These are phyloP conservation scores for Zaprionus inermis DNA, from an alignment of 1,140 invertebrate genomes.

Conservation along the genomic window DNA sequence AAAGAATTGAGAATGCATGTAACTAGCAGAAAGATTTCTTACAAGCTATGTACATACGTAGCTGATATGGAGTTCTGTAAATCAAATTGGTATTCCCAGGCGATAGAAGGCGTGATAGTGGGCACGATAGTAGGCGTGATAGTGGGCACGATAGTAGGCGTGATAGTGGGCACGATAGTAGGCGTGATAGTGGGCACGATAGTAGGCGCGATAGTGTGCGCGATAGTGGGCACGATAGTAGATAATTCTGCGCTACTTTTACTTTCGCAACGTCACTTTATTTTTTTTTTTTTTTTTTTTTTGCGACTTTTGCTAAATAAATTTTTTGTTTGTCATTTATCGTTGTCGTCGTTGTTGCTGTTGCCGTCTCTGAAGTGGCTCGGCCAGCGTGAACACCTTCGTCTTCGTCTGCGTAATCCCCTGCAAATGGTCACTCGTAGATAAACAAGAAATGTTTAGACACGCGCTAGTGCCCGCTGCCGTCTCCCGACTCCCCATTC, in stretches of 20 bases:
- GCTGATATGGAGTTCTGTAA: neutral
- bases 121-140: neutral
- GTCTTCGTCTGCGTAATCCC: neutral
- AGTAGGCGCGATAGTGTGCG: neutral
- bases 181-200: neutral
- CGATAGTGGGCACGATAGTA: too few species aligned
- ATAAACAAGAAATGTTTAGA: slow-evolving; percentile 36
- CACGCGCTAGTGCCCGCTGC: neutral
- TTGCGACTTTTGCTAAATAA: slow-evolving; percentile 1
- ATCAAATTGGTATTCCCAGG: neutral
- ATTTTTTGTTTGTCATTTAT: slow-evolving; percentile 16
- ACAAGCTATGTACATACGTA: neutral
- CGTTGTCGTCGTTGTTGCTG: neutral
- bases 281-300: neutral
- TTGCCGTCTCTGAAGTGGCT: neutral
- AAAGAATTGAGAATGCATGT: slow-evolving; percentile 37
- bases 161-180: slow-evolving; percentile 2
- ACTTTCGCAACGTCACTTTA: slow-evolving; percentile 12
- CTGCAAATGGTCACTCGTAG: slow-evolving; percentile 17
- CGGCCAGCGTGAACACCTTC: neutral
- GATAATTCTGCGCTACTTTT: slow-evolving; percentile 9
- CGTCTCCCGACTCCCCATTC: too few species aligned
- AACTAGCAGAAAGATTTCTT: slow-evolving; percentile 16
- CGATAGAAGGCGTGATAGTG: neutral
- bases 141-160: neutral